Evolutionary conservation across 53 echinoderm and acorn worm genomes (phyloP), one percentile per base, ranked within the genome.

Genomic region (Temnopleurus reevesii): DNA sequence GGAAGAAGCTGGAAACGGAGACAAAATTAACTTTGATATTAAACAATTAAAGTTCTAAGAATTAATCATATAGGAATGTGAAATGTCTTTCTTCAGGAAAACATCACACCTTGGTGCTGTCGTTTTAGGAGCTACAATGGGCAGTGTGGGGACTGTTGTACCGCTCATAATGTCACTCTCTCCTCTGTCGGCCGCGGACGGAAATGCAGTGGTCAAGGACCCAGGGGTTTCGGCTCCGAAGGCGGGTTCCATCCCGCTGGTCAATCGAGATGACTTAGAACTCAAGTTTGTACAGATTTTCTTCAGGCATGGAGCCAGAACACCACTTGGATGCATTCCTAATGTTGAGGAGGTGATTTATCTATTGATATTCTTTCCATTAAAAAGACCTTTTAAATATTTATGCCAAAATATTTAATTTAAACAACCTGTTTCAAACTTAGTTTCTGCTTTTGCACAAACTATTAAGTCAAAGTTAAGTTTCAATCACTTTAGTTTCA

Each of bases 221-320:
- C 60, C 85, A 41, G 43, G 85, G 60, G 85, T 8, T 85, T 25
- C 59, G 84, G 85, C 59, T 38, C 24, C 41, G 25, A 43, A 59
- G 36, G 29, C 18, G 12, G 35, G 13, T 44, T 15, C 27, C 25
- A 85, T 85, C 24, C 85, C 85, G 85, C 28, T 45, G 45, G 17
- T 60, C 24, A 8, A 38, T 23, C 44, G 85, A 18, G 60, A 60
- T 61, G 91, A 91, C 29, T 60, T 95, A 80, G 81, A 93, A 77
- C 84, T 95, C 4, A 93, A 93, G 77, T 89, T 93, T 59, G 95
- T 95, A 27, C 92, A 92, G 81, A 90, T 95, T 55, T 93, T 95
- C 79, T 90, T 95, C 41, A 86, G 95, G 29, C 95, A 95, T 81
- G 95, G 95, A 53, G 95, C 95, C 8, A 90, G 95, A 64, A 95